Base-by-base conservation (phyloP, 1,140 invertebrate species). In the Caenorhabditis inopinata region DNA sequence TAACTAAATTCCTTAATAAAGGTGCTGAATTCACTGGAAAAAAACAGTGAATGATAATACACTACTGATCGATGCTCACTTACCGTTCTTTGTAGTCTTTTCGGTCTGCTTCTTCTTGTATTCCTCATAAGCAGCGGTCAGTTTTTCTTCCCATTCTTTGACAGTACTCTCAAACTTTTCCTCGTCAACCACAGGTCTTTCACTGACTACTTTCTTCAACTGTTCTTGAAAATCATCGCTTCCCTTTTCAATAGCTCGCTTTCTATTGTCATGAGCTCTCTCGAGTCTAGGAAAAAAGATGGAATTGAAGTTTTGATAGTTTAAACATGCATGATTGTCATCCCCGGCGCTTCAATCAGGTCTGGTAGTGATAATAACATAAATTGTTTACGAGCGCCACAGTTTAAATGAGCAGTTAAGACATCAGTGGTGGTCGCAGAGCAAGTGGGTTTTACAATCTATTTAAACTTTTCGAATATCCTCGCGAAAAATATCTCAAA, bases 221-320 rank as follows among this genome's bases (percentile, higher is more conserved):
- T 84, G 85, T 23, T 80, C 83, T 21, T 75, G 83, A 21, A 84
- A 84, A 35, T 81, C 82, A 23, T 84, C 79, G 25, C 76, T 74
- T 21, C 51, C 73, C 29, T 77, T 84, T 38, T 84, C 83, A 18
- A 84, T 75, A 6, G 47, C 23, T 32, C 83, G 46, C 42, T 84
- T 84, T 49, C 82, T 82, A 14, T 81, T 80, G 14, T 38, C 27
- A 49, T 83, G 79, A n/a, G 53, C 62, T 32, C 82, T 76, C 11
- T 80, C 83, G 14, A 84, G 62, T 14, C 74, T 47, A 16, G 38
- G 38, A 14, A 42, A 42, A 42, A 42, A 42, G 14, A 42, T 42
- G 6, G 38, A 42, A 7, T 42, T 42, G n/a, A n/a, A n/a, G n/a
- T n/a, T n/a, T n/a, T n/a, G n/a, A n/a, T n/a, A n/a, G n/a, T n/a